A percentile compares a stretch with the other conserved stretches of the same genome.
phyloP scores from a whole-genome alignment of 2,113 vertebrate species.

The Prietella phreatophila region DNA sequence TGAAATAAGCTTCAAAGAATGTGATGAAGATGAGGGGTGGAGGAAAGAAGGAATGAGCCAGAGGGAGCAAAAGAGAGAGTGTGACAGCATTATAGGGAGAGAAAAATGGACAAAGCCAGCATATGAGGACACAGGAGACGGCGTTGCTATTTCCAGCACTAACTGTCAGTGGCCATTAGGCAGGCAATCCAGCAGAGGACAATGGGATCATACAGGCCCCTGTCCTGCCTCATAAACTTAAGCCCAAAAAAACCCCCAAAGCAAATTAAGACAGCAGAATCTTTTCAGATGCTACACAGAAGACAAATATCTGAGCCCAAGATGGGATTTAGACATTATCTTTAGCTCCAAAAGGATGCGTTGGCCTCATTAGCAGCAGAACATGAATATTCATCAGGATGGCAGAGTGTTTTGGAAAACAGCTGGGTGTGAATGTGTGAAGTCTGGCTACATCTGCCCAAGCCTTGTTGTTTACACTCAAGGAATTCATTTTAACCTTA shows the following conservation, averaged over 20 bases:
- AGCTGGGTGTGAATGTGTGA: slow-evolving; percentile 49
- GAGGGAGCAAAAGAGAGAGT: slow-evolving; percentile 25
- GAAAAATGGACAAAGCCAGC: slow-evolving; percentile 28
- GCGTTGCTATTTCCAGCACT: slow-evolving; percentile 68
- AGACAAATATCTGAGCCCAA: slow-evolving; percentile 67
- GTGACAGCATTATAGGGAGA: slow-evolving; percentile 23
- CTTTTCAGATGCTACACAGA: slow-evolving; percentile 58
- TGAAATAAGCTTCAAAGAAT: slow-evolving; percentile 45
- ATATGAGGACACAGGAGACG: slow-evolving; percentile 57
- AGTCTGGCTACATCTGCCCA: background rate
- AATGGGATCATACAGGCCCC: slow-evolving; percentile 76
- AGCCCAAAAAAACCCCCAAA: slow-evolving; percentile 61
- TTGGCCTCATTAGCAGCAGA: slow-evolving; percentile 72
- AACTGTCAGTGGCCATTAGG: slow-evolving; percentile 76
- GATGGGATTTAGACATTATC: slow-evolving; percentile 67
- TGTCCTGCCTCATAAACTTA: slow-evolving; percentile 70
- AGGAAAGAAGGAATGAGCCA: slow-evolving; percentile 34
- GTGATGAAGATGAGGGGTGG: slow-evolving; percentile 5
- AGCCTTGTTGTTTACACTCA: background rate
- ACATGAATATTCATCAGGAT: slow-evolving; percentile 71
- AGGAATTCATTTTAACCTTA: background rate
- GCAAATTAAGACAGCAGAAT: slow-evolving; percentile 66
- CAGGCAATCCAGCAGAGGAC: slow-evolving; percentile 74
- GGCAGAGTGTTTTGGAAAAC: slow-evolving; percentile 70
- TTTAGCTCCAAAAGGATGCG: slow-evolving; percentile 65